Evolutionary conservation across 2,888 invertebrate species (phyloP).

Genomic region (Steromphala cineraria): DNA sequence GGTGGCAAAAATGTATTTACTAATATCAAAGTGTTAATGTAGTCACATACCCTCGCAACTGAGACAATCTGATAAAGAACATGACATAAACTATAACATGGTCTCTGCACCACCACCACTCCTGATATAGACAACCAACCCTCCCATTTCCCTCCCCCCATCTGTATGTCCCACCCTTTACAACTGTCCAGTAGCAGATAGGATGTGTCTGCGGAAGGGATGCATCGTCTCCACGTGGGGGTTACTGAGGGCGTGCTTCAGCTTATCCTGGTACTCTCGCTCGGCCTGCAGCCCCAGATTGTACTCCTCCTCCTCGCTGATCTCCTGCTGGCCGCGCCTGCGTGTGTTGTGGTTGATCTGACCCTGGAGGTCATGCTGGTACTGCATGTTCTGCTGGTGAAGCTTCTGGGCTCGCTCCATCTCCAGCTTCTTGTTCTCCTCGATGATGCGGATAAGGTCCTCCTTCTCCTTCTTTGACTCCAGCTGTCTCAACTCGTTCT

Average conservation of each 20-base stretch:
- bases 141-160: no score
- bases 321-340: conserved; percentile 55
- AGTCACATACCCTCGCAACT: no score
- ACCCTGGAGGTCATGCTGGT: conserved; percentile 68
- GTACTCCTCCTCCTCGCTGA: conserved; percentile 59
- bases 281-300: conserved; percentile 68
- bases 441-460: conserved; percentile 61
- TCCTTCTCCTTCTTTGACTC: conserved; percentile 62
- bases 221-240: conserved; percentile 68
- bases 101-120: no score
- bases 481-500: conserved; percentile 58
- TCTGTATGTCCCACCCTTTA: no score
- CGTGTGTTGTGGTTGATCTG: conserved; percentile 71
- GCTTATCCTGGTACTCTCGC: conserved; percentile 66
- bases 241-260: conserved; percentile 65
- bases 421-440: conserved; percentile 67
- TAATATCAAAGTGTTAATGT: no score
- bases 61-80: no score
- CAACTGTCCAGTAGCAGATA: background rate
- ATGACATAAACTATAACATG: no score
- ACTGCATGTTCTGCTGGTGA: conserved; percentile 47
- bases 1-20: no score
- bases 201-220: conserved; percentile 62
- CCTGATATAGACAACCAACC: no score
- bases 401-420: conserved; percentile 55